These are phyloP conservation scores for Drosophila erecta DNA, from an alignment of 1,140 invertebrate species.

Conservation along the genomic window DNA sequence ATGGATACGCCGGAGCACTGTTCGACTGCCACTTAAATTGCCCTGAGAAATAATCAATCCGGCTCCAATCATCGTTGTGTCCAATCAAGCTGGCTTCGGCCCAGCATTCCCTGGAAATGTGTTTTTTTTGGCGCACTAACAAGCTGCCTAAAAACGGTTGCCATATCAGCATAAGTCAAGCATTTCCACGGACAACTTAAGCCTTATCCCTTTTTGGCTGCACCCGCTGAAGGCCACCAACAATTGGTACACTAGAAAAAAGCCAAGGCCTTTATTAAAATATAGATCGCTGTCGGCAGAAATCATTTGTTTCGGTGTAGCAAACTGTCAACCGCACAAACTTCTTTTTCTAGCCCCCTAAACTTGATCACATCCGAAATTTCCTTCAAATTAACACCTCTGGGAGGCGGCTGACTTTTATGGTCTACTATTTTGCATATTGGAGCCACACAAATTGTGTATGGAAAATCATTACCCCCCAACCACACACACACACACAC, in stretches of 20 bases:
- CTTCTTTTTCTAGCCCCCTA: background rate
- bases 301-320: background rate
- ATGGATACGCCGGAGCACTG: constrained; percentile 13
- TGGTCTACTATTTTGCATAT: constrained; percentile 72
- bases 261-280: background rate
- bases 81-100: constrained; percentile 26
- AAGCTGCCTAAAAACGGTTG: constrained; percentile 38
- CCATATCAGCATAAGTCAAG: constrained; percentile 44
- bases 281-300: background rate
- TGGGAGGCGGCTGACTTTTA: constrained; percentile 58
- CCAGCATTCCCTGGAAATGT: constrained; percentile 10
- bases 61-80: constrained; percentile 33
- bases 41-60: constrained; percentile 49
- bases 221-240: constrained; percentile 1
- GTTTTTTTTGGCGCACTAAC: constrained; percentile 24
- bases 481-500: background rate
- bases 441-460: constrained; percentile 64
- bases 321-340: constrained; percentile 31
- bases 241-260: constrained; percentile 1
- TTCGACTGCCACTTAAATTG: constrained; percentile 41
- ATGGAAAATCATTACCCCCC: constrained; percentile 62
- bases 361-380: constrained; percentile 21
- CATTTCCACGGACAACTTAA: constrained; percentile 7
- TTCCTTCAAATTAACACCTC: constrained; percentile 52
- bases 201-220: constrained; percentile 1